phyloP scores from a whole-genome alignment of 1,140 invertebrate species.

The Heliothis subflexa region DNA sequence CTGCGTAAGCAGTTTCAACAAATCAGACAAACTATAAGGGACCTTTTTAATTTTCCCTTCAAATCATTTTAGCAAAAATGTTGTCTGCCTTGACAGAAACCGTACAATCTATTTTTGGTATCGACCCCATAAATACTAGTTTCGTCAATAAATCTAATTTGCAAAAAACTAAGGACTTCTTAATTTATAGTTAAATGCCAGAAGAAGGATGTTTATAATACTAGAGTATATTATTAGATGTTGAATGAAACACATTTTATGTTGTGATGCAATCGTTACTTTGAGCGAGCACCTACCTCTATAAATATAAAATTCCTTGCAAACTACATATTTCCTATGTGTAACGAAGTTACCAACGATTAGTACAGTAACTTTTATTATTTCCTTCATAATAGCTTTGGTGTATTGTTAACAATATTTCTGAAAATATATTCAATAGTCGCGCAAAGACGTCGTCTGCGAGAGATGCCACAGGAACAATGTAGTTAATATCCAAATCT shows the following conservation, averaged over 20 bases:
- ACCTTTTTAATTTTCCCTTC: neutral
- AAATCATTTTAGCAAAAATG: too few species aligned
- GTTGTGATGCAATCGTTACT: conserved; percentile 2
- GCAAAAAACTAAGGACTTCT: neutral
- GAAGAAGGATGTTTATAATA: neutral
- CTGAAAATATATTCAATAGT: too few species aligned
- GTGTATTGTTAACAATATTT: too few species aligned
- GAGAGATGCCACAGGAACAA: too few species aligned
- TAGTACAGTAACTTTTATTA: neutral
- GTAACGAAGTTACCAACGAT: neutral
- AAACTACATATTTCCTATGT: neutral
- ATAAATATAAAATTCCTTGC: neutral
- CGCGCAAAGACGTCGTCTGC: too few species aligned
- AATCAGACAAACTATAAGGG: too few species aligned
- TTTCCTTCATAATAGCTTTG: too few species aligned
- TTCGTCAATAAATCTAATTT: conserved; percentile 12
- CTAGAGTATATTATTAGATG: neutral
- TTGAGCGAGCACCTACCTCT: neutral
- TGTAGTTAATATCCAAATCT: too few species aligned
- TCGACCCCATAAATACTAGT: neutral
- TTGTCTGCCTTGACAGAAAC: neutral
- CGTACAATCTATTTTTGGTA: neutral
- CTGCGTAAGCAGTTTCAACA: too few species aligned
- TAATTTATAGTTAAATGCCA: conserved; percentile 1
- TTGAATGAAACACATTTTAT: neutral